Evolutionary conservation across 2,888 invertebrate genomes (phyloP).

Genomic region (Chrysotoxum bicinctum): DNA sequence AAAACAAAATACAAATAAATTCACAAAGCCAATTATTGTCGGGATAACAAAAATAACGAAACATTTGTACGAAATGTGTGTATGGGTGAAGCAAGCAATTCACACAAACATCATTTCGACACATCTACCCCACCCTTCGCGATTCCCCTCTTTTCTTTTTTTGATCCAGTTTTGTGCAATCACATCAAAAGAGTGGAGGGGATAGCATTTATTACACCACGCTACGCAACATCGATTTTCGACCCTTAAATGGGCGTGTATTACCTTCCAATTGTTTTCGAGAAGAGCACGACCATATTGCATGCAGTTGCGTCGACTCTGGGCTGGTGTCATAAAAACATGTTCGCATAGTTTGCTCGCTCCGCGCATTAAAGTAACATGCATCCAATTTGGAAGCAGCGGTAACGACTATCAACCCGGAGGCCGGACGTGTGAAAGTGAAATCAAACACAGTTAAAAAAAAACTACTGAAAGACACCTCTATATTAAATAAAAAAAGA

Average conservation of each 20-base stretch:
- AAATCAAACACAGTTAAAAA: conserved; percentile 39
- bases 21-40: conserved; percentile 13
- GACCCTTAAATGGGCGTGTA: conserved; percentile 65
- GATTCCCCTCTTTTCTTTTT: neutral
- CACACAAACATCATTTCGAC: neutral
- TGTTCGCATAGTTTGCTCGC: conserved; percentile 68
- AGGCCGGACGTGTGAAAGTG: conserved; percentile 67
- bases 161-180: conserved; percentile 52
- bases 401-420: conserved; percentile 39
- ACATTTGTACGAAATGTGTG: conserved; percentile 6
- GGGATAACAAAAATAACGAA: conserved; percentile 3
- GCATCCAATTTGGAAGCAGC: conserved; percentile 53
- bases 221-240: conserved; percentile 15
- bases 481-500: conserved; percentile 18
- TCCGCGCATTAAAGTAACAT: conserved; percentile 72
- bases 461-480: conserved; percentile 45
- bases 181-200: conserved; percentile 39
- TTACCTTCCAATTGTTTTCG: conserved; percentile 19
- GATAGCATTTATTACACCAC: conserved; percentile 34
- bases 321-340: conserved; percentile 63
- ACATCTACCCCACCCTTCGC: neutral
- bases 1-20: neutral
- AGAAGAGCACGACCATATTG: conserved; percentile 63
- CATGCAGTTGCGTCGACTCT: conserved; percentile 43
- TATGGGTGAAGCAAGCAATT: neutral